Base-by-base conservation (phyloP, 1,140 invertebrate genomes). In the Diorhabda carinulata region DNA sequence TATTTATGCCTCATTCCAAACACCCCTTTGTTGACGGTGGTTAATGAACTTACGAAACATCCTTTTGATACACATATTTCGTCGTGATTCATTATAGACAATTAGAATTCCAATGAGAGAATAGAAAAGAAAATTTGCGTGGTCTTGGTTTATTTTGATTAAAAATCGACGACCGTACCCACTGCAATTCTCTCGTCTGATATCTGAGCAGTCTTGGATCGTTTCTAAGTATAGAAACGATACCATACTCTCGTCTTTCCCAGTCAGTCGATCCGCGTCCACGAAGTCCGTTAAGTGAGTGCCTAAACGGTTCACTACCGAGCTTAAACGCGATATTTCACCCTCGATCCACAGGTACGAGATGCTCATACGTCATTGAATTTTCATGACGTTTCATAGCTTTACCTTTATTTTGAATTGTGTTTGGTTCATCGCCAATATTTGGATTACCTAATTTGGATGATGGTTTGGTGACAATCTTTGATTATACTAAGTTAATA, bases 281-380 rank as follows among this genome's bases (percentile, higher is more conserved):
- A 73, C 73, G 62, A 74, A 77, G 72, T 76, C 74, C 72, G 64
- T 56, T 41, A 57, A 72, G 73, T 72, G 75, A 70, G 68, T 73
- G 73, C 74, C 61, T 72, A n/a, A 52, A 52, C 47, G 47, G 47
- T 66, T 65, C 72, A 71, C 61, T 72, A 68, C 66, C 66, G n/a
- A n/a, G n/a, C 58, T 44, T 59, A 59, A 69, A 66, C 77, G 72
- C 72, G 75, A 73, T 75, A 72, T 76, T 77, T 74, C 74, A 73
- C 66, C 74, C 74, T 69, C 72, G 64, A 77, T 77, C 77, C 74
- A 78, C 77, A 78, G 77, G 77, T 78, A 78, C 76, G 77, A 10
- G 44, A 43, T 60, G 67, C 42, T 43, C 42, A 40, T 44, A 64
- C 66, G 45, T 68, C 61, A 57, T 61, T 61, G 47, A 45, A 61